A percentile compares a stretch with the other conserved stretches of the same genome.
phyloP scores from a whole-genome alignment of 1,140 invertebrate genomes.

The Dendroctonus ponderosae region DNA sequence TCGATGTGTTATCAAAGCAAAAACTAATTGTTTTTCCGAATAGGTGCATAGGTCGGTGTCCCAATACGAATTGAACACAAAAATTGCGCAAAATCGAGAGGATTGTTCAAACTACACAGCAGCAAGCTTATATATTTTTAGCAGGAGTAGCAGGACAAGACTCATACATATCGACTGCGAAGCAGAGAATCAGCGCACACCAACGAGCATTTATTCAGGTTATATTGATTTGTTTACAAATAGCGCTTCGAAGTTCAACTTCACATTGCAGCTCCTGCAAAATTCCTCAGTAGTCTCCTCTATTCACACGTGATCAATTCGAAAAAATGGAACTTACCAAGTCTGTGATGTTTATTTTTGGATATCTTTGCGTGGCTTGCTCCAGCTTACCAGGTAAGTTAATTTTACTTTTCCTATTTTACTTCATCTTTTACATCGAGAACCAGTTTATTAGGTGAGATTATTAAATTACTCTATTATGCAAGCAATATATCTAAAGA shows the following conservation, averaged over 20 bases:
- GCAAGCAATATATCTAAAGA: no score
- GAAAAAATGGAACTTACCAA: conserved; percentile 30
- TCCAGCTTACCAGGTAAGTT: conserved; percentile 37
- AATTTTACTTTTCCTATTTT: no score
- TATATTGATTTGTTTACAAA: not conserved
- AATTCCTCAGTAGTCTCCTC: not conserved
- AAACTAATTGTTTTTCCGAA: no score
- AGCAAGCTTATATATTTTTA: conserved; percentile 29
- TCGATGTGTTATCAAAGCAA: no score
- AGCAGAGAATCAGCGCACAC: conserved; percentile 26
- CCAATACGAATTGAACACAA: no score
- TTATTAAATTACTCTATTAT: no score
- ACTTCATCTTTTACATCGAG: not conserved
- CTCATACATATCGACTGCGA: conserved; percentile 21
- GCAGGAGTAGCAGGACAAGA: conserved; percentile 11
- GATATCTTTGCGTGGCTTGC: conserved; percentile 24
- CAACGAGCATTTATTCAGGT: conserved; percentile 6
- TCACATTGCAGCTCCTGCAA: not conserved
- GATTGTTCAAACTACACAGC: conserved; percentile 6
- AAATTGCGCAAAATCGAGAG: conserved; percentile 21
- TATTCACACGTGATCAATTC: not conserved
- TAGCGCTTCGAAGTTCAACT: not conserved
- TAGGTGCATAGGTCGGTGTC: no score
- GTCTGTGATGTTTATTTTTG: conserved; percentile 36
- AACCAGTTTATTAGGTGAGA: no score